Base-by-base conservation (phyloP, 1,140 invertebrate species). In the Sarcophaga bullata region DNA sequence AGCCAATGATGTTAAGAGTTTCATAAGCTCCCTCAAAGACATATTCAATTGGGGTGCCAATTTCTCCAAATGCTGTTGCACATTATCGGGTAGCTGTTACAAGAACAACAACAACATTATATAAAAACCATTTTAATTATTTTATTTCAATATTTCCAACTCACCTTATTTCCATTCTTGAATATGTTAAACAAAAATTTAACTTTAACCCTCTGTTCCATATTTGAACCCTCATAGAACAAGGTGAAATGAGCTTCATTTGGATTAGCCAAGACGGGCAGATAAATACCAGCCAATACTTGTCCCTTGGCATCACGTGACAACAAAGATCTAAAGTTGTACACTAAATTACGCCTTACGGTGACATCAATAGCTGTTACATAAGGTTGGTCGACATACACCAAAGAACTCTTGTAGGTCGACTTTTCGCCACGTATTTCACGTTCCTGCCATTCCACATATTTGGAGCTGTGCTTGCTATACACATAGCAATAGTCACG, bases 301-400 rank as follows among this genome's bases (percentile, higher is more conserved):
- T 95, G 93, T 50, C 96, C 96, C 85, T 96, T 96, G 73, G 93
- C 93, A 87, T 97, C 94, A 62, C 96, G 93, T 10, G 95, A 93
- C 37, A 98, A 90, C 7, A 97, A 91, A 87, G 95, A 97, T 85
- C 95, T 90, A 90, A 97, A 97, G 86, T 95, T 95, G 89, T 97
- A 98, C 19, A 96, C 95, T 84, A 98, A 91, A 90, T 98, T 97
- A 85, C 97, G 93, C 82, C 96, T 93, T 90, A 98, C 96, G 0
- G 96, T 96, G 46, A 97, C 95, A 89, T 96, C 94, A 73, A 97
- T 93, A 62, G 95, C 94, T 85, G 95, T 96, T 73, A 95, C 90
- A 91, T 96, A 98, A 19, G 95, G 95, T 84, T 93, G 92, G 47
- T 93, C 94, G 62, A 95, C 92, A 87, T 95, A 97, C 83, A 97